Evolutionary conservation across 2,888 invertebrate genomes (phyloP), one percentile per base, ranked within the genome.

Genomic region (Metopia argyrocephala): DNA sequence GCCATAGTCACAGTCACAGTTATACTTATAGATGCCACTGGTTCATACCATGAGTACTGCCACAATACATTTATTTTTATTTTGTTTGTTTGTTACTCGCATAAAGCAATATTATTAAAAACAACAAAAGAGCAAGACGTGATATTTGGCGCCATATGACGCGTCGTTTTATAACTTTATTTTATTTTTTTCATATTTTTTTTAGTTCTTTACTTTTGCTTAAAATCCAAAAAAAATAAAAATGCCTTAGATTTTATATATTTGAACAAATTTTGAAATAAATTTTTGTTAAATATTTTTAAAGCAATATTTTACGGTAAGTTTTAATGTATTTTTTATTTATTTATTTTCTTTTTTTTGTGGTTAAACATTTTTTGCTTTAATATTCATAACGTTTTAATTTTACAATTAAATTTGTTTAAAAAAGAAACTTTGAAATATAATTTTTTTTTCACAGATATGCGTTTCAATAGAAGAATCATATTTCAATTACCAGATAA

Each of bases 61-160:
- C 18, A 18, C 20, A 15, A 20, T 62, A 9, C 23, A 15, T 15
- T 12, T 57, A 28, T 28, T 59, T 25, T 18, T 20, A 38, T 61
- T 9, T n/a, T n/a, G n/a, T n/a, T n/a, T n/a, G n/a, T n/a, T n/a
- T n/a, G n/a, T n/a, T n/a, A n/a, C 9, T 38, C 38, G 15, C 15
- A 15, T 12, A 38, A 15, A 66, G 5, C 6, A 25, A 38, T 21
- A 38, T 9, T 27, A 46, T 61, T 6, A 27, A 70, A 15, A 70
- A 76, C 27, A 71, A 73, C 52, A 68, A 69, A 21, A 38, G 25
- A 20, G 27, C 6, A 46, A 69, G 27, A 79, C 61, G 54, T 75
- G 61, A 75, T 81, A 81, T 81, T 81, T 78, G 81, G 81, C 81
- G 81, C 81, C 81, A 81, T 70, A 27, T 78, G 78, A 81, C 78